Conservation (phyloP, 2,113 vertebrate genomes). For the Dromaius novaehollandiae region DNA sequence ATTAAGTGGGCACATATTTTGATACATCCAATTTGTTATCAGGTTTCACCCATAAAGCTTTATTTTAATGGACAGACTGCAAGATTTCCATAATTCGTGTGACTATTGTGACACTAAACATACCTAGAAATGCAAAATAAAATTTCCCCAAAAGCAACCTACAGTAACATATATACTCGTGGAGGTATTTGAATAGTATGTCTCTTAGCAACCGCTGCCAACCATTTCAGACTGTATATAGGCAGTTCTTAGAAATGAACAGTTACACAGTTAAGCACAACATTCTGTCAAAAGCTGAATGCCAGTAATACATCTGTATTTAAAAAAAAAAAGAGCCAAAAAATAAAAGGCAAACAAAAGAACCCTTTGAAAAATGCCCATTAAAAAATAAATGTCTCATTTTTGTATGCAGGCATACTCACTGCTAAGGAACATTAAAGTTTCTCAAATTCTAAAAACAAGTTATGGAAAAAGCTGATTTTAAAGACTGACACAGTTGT, state of each 20-base stretch:
- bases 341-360: neutral
- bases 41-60: constrained; percentile 54
- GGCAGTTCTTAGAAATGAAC: constrained; percentile 53
- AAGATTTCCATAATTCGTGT: constrained; percentile 58
- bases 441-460: neutral
- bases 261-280: constrained; percentile 29
- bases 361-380: neutral
- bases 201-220: constrained; percentile 79
- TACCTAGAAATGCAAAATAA: constrained; percentile 65
- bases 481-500: neutral
- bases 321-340: neutral
- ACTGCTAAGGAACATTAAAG: neutral
- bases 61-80: constrained; percentile 56
- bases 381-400: neutral
- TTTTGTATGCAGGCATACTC: neutral
- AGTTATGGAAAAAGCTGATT: neutral
- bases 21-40: constrained; percentile 14
- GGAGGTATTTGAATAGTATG: constrained; percentile 66
- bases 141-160: constrained; percentile 72
- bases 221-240: constrained; percentile 61
- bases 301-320: neutral
- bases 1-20: neutral
- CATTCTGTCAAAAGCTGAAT: constrained; percentile 35
- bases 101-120: constrained; percentile 60
- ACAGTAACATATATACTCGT: constrained; percentile 62